Percentiles rank a stretch among this genome's conserved stretches.
phyloP scores from a whole-genome alignment of 2,113 vertebrate genomes.

The Neodon shergylaensis region DNA sequence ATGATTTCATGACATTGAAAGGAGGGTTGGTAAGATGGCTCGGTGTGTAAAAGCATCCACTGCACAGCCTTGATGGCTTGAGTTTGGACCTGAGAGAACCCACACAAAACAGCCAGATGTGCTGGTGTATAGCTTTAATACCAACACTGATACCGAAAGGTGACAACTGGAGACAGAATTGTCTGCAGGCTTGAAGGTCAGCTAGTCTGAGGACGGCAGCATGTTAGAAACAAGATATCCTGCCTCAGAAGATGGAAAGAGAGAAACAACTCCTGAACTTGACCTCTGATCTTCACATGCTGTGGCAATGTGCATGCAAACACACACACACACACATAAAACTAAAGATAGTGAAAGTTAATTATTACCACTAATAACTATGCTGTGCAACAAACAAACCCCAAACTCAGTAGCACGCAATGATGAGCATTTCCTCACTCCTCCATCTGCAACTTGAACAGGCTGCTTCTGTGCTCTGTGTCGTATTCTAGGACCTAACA shows the following conservation, averaged over 20 bases:
- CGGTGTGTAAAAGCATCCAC: background rate
- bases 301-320: background rate
- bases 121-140: background rate
- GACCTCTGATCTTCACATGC: background rate
- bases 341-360: background rate
- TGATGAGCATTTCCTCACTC: background rate
- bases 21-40: background rate
- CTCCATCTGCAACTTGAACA: background rate
- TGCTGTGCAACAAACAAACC: conserved; percentile 38
- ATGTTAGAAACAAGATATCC: background rate
- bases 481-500: background rate
- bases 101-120: background rate
- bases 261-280: background rate
- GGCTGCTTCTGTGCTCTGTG: background rate
- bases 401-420: background rate
- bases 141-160: background rate
- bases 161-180: background rate
- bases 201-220: background rate
- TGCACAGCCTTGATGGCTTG: background rate
- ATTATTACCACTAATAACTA: background rate
- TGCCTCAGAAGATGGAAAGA: background rate
- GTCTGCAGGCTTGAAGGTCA: background rate
- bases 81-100: background rate
- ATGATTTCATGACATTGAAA: background rate
- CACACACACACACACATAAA: background rate